Base-by-base conservation (phyloP, 2,888 invertebrate genomes). In the Glaucopsyche alexis region DNA sequence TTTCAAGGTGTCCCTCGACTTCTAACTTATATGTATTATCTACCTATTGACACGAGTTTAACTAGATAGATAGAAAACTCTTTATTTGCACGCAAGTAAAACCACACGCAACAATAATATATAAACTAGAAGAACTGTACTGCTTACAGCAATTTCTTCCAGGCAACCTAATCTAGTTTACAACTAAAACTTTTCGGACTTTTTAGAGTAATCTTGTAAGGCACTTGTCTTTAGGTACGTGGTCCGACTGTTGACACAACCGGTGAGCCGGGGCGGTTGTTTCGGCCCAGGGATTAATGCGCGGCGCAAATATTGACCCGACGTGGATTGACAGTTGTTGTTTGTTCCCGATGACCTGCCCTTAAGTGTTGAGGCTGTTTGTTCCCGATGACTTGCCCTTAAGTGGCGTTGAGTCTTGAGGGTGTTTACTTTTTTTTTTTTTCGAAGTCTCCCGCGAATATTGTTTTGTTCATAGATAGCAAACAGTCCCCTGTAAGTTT, bases 301-400 rank as follows among this genome's bases (percentile, higher is more conserved):
- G 88, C 85, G 86, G 84, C 88, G 91, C 90, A 92, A 93, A 93
- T 90, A 91, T 93, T 93, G 89, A 89, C 89, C 89, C 86, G 88
- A 91, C 89, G 91, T 89, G 80, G 91, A 92, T 92, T 92, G 92
- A 92, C 92, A 91, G 92, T 91, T 91, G 92, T 91, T 91, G 91
- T 92, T 93, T 93, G 91, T 91, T 90, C 89, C 89, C 91, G 88
- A 90, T 90, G 83, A 60, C 91, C 90, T 89, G 89, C 88, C 88
- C 91, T 90, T 88, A 91, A 91, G 89, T 89, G 89, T 89, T 84
- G 82, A 88, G 89, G 29, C 60, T 60, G 60, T 60, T 87, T 87
- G 87, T 87, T 86, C 87, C 88, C 90, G 87, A 86, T 86, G 87
- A 60, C 60, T 60, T 60, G 60, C 29, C 88, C 87, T 87, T 90